Base-by-base conservation (phyloP, 2,113 vertebrate genomes). In the Variabilichromis moorii region DNA sequence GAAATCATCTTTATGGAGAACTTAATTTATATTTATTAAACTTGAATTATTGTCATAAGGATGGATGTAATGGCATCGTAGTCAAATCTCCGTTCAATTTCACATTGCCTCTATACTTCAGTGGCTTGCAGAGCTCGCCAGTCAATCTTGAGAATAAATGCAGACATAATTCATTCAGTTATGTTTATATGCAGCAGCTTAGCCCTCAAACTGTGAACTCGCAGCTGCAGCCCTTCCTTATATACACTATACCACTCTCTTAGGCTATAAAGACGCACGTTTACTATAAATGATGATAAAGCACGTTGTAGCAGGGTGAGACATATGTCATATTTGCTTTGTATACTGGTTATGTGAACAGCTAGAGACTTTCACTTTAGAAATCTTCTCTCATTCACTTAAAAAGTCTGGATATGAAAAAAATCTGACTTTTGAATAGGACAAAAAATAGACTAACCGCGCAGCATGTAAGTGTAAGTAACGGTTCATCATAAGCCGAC, bases 121-220 rank as follows among this genome's bases (percentile, higher is more conserved):
- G 76, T 9, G 21, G 33, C 45, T 10, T 59, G 53, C 61, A 24
- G 35, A 81, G 71, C 9, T 50, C 16, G 1, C 7, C 7, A 2
- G 86, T 73, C 82, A 83, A 83, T 81, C 45, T 19, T 11, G 8
- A 78, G 71, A 37, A 91, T 84, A 78, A 88, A 91, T 61, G 47
- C 3, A 7, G 31, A 31, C 54, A 71, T 68, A 83, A 55, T 63
- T 87, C 54, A 88, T 51, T 35, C 17, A 21, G 42, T 33, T 79
- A 10, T 84, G 28, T 80, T 86, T 53, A 68, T 66, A 50, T n/a
- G 57, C 28, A 26, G 47, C 7, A 80, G 79, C 42, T 24, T 61
- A 80, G 61, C 4, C n/a, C 78, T 66, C 42, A 90, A 86, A 73
- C 76, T 19, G 45, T 86, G 50, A 63, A 21, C 80, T 87, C 31